Evolutionary conservation across 2,113 vertebrate genomes (phyloP).

Genomic region (Toxotes jaculatrix): DNA sequence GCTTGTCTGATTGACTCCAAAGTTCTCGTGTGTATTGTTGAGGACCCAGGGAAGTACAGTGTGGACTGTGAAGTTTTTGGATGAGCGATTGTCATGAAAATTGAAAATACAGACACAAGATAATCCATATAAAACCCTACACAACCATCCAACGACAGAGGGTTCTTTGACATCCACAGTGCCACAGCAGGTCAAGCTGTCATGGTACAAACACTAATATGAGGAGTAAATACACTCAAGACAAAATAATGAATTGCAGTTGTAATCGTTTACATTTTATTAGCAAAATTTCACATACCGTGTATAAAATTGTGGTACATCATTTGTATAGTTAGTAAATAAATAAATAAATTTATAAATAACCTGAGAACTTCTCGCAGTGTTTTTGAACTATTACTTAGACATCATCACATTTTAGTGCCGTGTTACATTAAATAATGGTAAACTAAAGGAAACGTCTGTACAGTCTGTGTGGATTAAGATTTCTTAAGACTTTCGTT

Average conservation of each 20-base stretch:
- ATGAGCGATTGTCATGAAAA: no score
- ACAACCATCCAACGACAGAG: no score
- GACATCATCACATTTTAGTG: constrained; percentile 41
- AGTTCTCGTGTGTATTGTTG: no score
- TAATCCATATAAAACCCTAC: no score
- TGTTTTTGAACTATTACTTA: constrained; percentile 27
- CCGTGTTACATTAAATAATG: constrained; percentile 9
- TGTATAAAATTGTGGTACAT: background rate
- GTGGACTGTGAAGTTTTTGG: no score
- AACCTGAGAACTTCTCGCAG: constrained; percentile 50
- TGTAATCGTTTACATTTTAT: constrained; percentile 46
- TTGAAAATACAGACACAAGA: no score
- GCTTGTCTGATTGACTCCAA: no score
- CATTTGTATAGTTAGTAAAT: constrained; percentile 20
- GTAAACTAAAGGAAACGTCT: constrained; percentile 22
- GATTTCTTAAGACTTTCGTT: fast-evolving
- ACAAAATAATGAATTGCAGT: background rate
- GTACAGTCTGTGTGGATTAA: background rate
- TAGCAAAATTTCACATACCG: background rate
- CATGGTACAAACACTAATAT: no score
- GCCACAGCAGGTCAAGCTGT: no score
- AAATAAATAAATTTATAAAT: constrained; percentile 58
- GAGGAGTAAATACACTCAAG: no score
- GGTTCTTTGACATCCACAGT: no score
- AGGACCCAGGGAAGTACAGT: no score